Conservation (phyloP, 2,888 invertebrate species). For the Diadromus collaris region DNA sequence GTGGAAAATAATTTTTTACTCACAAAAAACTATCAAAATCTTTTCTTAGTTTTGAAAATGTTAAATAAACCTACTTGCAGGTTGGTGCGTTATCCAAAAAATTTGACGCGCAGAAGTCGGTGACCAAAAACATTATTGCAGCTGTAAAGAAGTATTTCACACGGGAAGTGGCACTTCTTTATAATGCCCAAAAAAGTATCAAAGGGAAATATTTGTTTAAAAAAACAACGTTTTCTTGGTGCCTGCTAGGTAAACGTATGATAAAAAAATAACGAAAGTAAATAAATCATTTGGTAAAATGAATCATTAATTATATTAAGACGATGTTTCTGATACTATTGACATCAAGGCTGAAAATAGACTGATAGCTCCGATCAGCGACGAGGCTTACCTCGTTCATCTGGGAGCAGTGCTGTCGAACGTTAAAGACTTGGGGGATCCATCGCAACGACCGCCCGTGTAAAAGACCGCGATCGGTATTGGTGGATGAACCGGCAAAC, state of each 20-base stretch:
- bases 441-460: slow-evolving; percentile 4
- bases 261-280: slow-evolving; percentile 12
- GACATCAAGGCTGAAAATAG: slow-evolving; percentile 24
- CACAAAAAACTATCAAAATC: background rate
- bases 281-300: background rate
- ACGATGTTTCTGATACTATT: slow-evolving; percentile 27
- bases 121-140: slow-evolving; percentile 25
- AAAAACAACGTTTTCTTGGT: slow-evolving; percentile 27
- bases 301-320: background rate
- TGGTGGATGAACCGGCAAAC: background rate
- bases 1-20: background rate
- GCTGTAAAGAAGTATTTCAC: slow-evolving; percentile 15
- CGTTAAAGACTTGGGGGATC: slow-evolving; percentile 31
- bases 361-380: slow-evolving; percentile 19
- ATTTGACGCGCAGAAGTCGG: slow-evolving; percentile 1
- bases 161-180: slow-evolving; percentile 26
- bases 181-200: slow-evolving; percentile 34
- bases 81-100: background rate
- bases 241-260: slow-evolving; percentile 15
- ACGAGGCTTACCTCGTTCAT: slow-evolving; percentile 13
- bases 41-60: background rate
- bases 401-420: slow-evolving; percentile 36
- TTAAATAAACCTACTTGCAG: background rate
- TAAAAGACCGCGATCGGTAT: background rate
- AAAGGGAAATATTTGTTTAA: slow-evolving; percentile 25